phyloP scores from a whole-genome alignment of 2,113 vertebrate species.

The Oncorhynchus keta region DNA sequence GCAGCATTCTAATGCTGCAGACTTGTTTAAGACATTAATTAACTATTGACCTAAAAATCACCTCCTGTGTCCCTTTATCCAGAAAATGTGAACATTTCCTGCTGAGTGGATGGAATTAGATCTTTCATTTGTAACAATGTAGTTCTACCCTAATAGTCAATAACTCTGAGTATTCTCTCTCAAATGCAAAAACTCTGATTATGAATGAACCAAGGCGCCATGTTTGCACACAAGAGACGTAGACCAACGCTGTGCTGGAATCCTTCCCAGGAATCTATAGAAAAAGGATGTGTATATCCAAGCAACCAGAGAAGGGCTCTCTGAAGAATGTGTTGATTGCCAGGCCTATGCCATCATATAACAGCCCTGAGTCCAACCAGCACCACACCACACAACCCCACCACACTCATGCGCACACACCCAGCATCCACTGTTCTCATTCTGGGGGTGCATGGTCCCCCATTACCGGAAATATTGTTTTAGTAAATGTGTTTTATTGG shows the following conservation, averaged over 20 bases:
- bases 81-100: too few species aligned
- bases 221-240: slow-evolving; percentile 50
- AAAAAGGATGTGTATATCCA: slow-evolving; percentile 71
- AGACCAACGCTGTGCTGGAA: slow-evolving; percentile 56
- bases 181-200: slow-evolving; percentile 72
- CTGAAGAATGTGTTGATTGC: slow-evolving; percentile 72
- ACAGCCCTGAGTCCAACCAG: slow-evolving; percentile 53
- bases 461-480: slow-evolving; percentile 66
- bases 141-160: too few species aligned
- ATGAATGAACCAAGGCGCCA: slow-evolving; percentile 66
- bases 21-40: too few species aligned
- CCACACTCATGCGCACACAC: slow-evolving; percentile 2
- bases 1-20: too few species aligned
- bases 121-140: too few species aligned
- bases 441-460: background rate
- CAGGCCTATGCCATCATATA: slow-evolving; percentile 60
- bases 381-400: slow-evolving; percentile 19
- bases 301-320: slow-evolving; percentile 65
- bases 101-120: too few species aligned
- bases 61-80: too few species aligned
- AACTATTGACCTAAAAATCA: too few species aligned
- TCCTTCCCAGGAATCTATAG: slow-evolving; percentile 67
- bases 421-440: slow-evolving; percentile 22
- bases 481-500: slow-evolving; percentile 33
- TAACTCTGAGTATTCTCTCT: slow-evolving; percentile 43